Evolutionary conservation across 2,888 invertebrate species (phyloP).

Genomic region (Drosophila mayaguana): DNA sequence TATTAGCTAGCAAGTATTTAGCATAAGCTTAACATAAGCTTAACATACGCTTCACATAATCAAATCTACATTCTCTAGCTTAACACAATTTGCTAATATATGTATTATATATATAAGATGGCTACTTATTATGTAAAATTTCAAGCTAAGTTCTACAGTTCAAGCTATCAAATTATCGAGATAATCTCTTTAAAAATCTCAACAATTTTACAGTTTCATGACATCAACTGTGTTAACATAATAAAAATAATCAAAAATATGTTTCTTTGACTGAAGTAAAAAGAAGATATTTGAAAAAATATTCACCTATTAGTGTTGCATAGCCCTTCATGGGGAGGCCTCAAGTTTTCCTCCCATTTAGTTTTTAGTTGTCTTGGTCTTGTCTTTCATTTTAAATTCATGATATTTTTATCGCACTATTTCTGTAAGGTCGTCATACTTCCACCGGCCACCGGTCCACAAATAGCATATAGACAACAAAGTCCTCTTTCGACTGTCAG

Average conservation of each 20-base stretch:
- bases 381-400: slow-evolving; percentile 27
- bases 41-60: neutral
- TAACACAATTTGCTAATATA: neutral
- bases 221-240: neutral
- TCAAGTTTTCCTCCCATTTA: neutral
- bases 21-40: neutral
- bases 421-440: slow-evolving; percentile 32
- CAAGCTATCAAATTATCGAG: too few relatives aligned
- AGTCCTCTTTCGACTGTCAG: slow-evolving; percentile 58
- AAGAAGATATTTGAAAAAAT: neutral
- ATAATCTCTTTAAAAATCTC: too few relatives aligned
- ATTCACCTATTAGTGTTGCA: neutral
- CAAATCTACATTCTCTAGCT: neutral
- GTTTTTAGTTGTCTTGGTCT: slow-evolving; percentile 9
- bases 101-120: too few relatives aligned
- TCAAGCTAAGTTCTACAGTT: too few relatives aligned
- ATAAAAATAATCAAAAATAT: neutral
- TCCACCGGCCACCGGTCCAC: slow-evolving; percentile 10
- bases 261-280: neutral
- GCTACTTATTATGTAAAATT: too few relatives aligned
- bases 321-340: neutral
- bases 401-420: slow-evolving; percentile 13
- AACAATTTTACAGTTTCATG: too few relatives aligned
- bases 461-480: slow-evolving; percentile 34
- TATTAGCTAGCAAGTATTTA: neutral